Conservation (phyloP, 2,888 invertebrate species). For the Epistrophe grossulariae region DNA sequence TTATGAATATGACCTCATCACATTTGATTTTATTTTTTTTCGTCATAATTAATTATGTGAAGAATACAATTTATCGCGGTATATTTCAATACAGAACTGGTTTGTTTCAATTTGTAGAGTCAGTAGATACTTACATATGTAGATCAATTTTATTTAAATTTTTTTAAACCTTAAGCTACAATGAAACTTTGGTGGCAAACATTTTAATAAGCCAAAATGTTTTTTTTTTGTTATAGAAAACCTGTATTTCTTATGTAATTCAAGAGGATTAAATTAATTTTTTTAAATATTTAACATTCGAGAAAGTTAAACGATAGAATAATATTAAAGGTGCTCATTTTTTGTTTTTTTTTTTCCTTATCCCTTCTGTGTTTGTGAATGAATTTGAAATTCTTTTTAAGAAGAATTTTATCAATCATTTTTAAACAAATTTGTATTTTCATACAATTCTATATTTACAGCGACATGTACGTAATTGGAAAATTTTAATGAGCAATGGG, state of each 20-base stretch:
- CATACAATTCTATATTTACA: too few species aligned
- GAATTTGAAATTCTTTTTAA: too few species aligned
- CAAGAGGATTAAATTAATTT: too few species aligned
- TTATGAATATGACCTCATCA: not conserved
- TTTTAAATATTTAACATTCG: too few species aligned
- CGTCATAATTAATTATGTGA: not conserved
- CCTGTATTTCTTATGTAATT: not conserved
- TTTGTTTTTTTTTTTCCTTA: too few species aligned
- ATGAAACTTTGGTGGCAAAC: not conserved
- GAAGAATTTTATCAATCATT: too few species aligned
- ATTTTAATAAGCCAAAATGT: not conserved
- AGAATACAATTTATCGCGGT: not conserved
- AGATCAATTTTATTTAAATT: not conserved
- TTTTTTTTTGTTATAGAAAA: not conserved
- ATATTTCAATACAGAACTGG: not conserved
- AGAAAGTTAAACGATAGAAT: too few species aligned
- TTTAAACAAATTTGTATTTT: too few species aligned
- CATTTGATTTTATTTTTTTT: conserved; percentile 1
- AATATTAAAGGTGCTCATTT: too few species aligned
- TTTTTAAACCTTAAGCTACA: not conserved
- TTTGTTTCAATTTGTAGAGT: not conserved
- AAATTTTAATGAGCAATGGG: too few species aligned
- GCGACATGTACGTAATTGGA: too few species aligned
- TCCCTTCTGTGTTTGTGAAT: too few species aligned
- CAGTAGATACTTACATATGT: not conserved